Evolutionary conservation across 2,797 vertebrate genomes (phyloP).

Genomic region (Pampus argenteus): DNA sequence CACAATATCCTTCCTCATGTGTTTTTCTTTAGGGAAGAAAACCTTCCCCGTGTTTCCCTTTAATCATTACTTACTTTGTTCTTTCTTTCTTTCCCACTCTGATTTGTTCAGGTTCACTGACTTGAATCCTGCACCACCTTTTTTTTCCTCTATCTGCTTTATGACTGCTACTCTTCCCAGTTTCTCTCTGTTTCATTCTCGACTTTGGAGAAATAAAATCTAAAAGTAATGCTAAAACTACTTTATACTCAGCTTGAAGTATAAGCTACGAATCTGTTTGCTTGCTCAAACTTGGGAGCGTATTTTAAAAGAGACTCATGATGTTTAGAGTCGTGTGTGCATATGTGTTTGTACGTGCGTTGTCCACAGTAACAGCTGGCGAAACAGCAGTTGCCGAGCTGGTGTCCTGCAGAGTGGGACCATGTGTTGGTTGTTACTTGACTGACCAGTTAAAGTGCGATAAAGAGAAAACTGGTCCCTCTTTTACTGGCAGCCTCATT

Average conservation of each 20-base stretch:
- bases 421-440: slow-evolving; percentile 68
- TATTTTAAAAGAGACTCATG: not conserved
- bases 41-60: slow-evolving; percentile 37
- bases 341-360: slow-evolving; percentile 19
- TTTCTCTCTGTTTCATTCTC: slow-evolving; percentile 5
- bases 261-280: not conserved
- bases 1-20: slow-evolving; percentile 55
- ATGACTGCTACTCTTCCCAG: slow-evolving; percentile 7
- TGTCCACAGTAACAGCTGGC: slow-evolving; percentile 72
- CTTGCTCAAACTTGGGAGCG: not conserved
- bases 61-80: slow-evolving; percentile 58
- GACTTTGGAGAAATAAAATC: not conserved
- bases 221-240: not conserved
- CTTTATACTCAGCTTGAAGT: not conserved
- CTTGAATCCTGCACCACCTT: slow-evolving; percentile 32
- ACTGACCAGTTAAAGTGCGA: slow-evolving; percentile 47
- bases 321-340: slow-evolving; percentile 10
- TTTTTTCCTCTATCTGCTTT: slow-evolving; percentile 4
- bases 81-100: slow-evolving; percentile 35
- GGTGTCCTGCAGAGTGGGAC: slow-evolving; percentile 61
- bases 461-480: slow-evolving; percentile 23
- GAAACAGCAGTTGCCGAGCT: slow-evolving; percentile 62
- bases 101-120: slow-evolving; percentile 47
- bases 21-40: slow-evolving; percentile 49
- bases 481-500: slow-evolving; percentile 34